Evolutionary conservation across 2,797 vertebrate species (phyloP).

Genomic region (Micrastur ruficollis): DNA sequence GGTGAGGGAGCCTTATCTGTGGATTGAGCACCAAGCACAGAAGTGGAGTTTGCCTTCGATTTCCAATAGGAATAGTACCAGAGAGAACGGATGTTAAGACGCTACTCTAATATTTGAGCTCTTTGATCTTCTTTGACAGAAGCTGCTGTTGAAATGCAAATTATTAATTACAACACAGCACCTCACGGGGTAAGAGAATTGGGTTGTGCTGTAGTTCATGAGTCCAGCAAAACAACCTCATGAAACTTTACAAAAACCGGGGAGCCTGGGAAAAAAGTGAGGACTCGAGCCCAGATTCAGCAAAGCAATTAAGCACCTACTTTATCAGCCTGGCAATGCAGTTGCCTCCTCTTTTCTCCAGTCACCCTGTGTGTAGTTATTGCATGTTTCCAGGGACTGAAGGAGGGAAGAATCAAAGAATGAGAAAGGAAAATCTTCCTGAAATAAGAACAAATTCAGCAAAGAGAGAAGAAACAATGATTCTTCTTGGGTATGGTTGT

Average conservation of each 20-base stretch:
- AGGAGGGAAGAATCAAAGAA: not conserved
- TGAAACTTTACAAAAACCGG: not conserved
- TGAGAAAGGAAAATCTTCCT: not conserved
- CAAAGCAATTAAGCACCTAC: not conserved
- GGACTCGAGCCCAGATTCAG: not conserved
- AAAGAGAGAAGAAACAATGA: not conserved
- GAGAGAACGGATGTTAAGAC: not conserved
- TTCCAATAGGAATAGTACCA: not conserved
- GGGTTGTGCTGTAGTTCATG: constrained; percentile 8
- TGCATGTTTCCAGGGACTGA: not conserved
- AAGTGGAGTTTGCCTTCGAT: not conserved
- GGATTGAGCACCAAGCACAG: not conserved
- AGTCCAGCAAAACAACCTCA: not conserved
- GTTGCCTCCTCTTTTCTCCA: not conserved
- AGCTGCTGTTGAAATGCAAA: constrained; percentile 46
- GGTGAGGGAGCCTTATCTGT: not conserved
- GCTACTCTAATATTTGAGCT: not conserved
- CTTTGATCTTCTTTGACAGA: constrained; percentile 46
- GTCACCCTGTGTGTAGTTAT: not conserved
- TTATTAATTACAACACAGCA: constrained; percentile 12
- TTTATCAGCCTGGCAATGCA: not conserved
- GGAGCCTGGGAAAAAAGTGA: not conserved
- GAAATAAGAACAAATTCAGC: not conserved
- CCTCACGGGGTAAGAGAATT: not conserved
- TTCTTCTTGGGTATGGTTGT: not conserved